Conservation (phyloP, 2,888 invertebrate genomes). For the Bombylius major region DNA sequence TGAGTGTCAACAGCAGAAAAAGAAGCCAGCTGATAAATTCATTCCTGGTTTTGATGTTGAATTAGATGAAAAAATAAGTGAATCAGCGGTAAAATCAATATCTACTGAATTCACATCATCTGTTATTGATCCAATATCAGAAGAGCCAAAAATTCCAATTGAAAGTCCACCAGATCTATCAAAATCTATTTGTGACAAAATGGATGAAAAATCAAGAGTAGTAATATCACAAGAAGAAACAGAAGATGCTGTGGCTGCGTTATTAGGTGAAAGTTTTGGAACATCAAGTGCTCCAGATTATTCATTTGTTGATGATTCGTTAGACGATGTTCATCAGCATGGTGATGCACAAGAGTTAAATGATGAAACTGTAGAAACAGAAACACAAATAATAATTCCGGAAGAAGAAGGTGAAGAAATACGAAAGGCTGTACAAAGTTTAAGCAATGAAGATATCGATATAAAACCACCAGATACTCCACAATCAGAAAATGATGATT, state of each 20-base stretch:
- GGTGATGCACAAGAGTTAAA: background rate
- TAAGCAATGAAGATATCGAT: conserved; percentile 57
- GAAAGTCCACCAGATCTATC: conserved; percentile 35
- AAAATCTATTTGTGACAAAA: conserved; percentile 40
- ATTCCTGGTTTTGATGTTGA: conserved; percentile 56
- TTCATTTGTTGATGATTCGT: conserved; percentile 34
- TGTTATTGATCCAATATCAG: conserved; percentile 31
- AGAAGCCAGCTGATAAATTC: conserved; percentile 46
- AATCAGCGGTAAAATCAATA: conserved; percentile 70
- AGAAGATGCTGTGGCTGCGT: conserved; percentile 80
- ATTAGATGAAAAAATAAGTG: conserved; percentile 57
- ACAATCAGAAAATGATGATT: conserved; percentile 66
- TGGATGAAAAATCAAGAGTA: conserved; percentile 65
- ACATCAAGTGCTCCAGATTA: conserved; percentile 44
- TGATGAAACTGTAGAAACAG: conserved; percentile 39
- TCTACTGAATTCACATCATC: conserved; percentile 43
- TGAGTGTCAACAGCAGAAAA: conserved; percentile 17
- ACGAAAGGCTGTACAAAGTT: conserved; percentile 69
- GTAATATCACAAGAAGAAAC: conserved; percentile 86
- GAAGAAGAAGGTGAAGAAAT: conserved; percentile 72
- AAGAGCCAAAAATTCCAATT: conserved; percentile 32
- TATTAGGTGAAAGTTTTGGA: conserved; percentile 76
- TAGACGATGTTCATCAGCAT: conserved; percentile 15
- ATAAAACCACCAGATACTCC: conserved; percentile 76
- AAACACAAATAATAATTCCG: conserved; percentile 41